phyloP scores from a whole-genome alignment of 1,140 invertebrate species.

The Bacillus rossius region DNA sequence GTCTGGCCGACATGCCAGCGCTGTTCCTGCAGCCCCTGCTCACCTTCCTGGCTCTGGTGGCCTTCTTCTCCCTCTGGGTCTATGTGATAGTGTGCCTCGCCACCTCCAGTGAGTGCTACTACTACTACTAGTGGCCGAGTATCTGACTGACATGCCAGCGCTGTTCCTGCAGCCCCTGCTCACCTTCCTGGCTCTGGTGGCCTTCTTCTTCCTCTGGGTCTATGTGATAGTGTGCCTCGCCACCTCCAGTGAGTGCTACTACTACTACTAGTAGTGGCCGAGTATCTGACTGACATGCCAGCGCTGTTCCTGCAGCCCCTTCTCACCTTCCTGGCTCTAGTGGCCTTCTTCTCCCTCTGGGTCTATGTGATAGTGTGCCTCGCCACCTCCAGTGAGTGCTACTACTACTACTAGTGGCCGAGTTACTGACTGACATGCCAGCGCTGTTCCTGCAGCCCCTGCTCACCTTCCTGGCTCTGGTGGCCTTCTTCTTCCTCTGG shows the following conservation, averaged over 20 bases:
- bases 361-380: constrained; percentile 66
- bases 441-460: constrained; percentile 83
- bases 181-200: constrained; percentile 70
- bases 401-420: no score
- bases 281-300: constrained; percentile 74
- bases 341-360: constrained; percentile 82
- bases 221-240: constrained; percentile 64
- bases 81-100: constrained; percentile 64
- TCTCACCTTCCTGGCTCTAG: constrained; percentile 72
- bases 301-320: constrained; percentile 83
- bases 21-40: constrained; percentile 82
- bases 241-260: constrained; percentile 66
- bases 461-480: constrained; percentile 72
- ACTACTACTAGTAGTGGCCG: no score
- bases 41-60: constrained; percentile 70
- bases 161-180: constrained; percentile 82
- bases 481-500: constrained; percentile 82
- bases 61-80: constrained; percentile 84
- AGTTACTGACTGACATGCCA: constrained; percentile 74
- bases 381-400: constrained; percentile 64
- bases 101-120: constrained; percentile 66
- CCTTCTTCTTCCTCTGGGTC: constrained; percentile 84
- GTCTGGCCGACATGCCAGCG: constrained; percentile 74
- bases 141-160: constrained; percentile 74
- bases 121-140: no score